Base-by-base conservation (phyloP, 2,888 invertebrate genomes). In the Eristalinus sepulchralis region DNA sequence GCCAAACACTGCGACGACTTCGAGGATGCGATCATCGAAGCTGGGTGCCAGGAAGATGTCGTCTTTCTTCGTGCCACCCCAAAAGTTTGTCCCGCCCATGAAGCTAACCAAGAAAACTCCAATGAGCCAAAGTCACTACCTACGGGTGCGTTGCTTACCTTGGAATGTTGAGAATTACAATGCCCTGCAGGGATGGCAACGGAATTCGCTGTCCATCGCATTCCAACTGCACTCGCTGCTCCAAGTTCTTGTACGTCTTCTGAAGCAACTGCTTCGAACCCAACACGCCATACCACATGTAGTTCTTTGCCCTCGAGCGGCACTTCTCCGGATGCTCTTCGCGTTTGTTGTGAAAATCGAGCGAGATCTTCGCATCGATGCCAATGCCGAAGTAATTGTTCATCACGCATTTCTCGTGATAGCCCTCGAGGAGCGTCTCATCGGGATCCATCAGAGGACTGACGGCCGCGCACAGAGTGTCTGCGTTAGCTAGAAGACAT, bases 341-440 rank as follows among this genome's bases (percentile, higher is more conserved):
- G 34, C 99, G 94, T 92, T 98, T 99, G 90, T 98, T 97, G 92
- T 99, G 98, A 91, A 99, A 99, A 91, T 99, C 99, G 60, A 99
- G 93, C 0, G 98, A 97, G 73, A 99, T 98, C 93, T 99, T 99
- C 0, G 99, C 99, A 93, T 99, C 99, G 87, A 99, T 97, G 0
- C 99, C 99, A 90, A 99, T 99, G 0, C 99, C 99, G 91, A 99
- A 99, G 92, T 99, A 99, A 92, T 99, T 99, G 93, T 99, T 99
- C 99, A 99, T 99, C 1, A 98, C 98, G 90, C 98, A 98, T 89
- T 96, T 96, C 93, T 99, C 99, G 90, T 96, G 96, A 92, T 96
- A 97, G 0, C 97, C 97, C 93, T 97, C 97, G 91, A 97, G 93
- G 1, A 97, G 93, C 0, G 97, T 96, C 90, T 97, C 97, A 90